Percentiles rank a stretch among this genome's conserved stretches.
Conservation (phyloP, 2,888 invertebrate genomes). For the Heliconius cydno region DNA sequence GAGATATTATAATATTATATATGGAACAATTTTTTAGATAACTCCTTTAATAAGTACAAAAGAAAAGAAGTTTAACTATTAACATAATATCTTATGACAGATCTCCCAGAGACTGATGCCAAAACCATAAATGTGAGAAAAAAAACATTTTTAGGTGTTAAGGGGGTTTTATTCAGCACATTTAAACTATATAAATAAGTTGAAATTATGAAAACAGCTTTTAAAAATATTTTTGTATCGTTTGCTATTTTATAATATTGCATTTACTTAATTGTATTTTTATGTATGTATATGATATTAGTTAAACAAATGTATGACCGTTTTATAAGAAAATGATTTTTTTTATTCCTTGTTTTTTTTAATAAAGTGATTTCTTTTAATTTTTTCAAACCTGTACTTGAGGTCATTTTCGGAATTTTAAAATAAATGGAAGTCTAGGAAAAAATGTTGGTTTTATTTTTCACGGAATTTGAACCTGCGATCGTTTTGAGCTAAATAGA, state of each 20-base stretch:
- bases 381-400: background rate
- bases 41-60: background rate
- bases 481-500: too few species aligned
- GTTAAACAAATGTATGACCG: background rate
- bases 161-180: background rate
- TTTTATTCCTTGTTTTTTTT: background rate
- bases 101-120: background rate
- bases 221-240: background rate
- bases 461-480: background rate
- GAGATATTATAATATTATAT: background rate
- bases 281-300: background rate
- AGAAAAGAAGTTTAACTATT: background rate
- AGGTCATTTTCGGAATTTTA: background rate
- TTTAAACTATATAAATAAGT: background rate
- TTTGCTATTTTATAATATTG: background rate
- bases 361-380: background rate
- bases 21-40: background rate
- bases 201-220: background rate
- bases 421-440: background rate
- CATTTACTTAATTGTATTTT: constrained; percentile 8
- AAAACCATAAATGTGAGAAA: background rate
- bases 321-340: background rate
- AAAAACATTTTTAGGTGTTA: too few species aligned
- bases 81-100: background rate
- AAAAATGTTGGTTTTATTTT: background rate